Percentiles rank a stretch among this genome's conserved stretches.
Evolutionary conservation across 2,113 vertebrate genomes (phyloP).

Genomic region (Calonectris borealis): DNA sequence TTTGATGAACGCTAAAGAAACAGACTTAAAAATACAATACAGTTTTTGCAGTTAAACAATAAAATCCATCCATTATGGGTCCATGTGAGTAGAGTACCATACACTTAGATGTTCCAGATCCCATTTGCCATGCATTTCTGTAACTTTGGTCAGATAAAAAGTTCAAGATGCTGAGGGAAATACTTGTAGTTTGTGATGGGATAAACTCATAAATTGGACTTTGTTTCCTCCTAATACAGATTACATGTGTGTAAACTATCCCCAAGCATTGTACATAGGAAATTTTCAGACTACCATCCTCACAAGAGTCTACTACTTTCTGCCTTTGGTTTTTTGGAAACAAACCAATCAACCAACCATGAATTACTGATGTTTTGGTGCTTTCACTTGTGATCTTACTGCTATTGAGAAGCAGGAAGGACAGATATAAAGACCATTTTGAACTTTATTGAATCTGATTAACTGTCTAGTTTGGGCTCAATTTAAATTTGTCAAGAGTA

Average conservation of each 20-base stretch:
- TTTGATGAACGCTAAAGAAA: neutral
- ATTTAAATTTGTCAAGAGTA: conserved; percentile 6
- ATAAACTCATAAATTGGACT: neutral
- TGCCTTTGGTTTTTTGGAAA: neutral
- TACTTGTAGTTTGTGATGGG: neutral
- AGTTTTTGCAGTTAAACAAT: neutral
- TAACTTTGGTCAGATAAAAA: neutral
- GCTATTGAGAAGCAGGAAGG: neutral
- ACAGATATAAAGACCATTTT: neutral
- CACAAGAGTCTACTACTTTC: neutral
- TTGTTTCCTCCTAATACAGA: neutral
- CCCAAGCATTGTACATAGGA: neutral
- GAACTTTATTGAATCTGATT: neutral
- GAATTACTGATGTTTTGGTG: neutral
- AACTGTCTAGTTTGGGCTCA: neutral
- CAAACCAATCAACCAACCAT: neutral
- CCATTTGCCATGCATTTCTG: neutral
- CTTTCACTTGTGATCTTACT: neutral
- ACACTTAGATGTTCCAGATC: neutral
- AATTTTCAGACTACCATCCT: neutral
- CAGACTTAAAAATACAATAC: neutral
- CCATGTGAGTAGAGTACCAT: neutral
- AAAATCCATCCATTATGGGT: neutral
- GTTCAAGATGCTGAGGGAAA: neutral
- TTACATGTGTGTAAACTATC: neutral